These are phyloP conservation scores for Channa striata DNA, from an alignment of 2,797 vertebrate species.

Conservation along the genomic window DNA sequence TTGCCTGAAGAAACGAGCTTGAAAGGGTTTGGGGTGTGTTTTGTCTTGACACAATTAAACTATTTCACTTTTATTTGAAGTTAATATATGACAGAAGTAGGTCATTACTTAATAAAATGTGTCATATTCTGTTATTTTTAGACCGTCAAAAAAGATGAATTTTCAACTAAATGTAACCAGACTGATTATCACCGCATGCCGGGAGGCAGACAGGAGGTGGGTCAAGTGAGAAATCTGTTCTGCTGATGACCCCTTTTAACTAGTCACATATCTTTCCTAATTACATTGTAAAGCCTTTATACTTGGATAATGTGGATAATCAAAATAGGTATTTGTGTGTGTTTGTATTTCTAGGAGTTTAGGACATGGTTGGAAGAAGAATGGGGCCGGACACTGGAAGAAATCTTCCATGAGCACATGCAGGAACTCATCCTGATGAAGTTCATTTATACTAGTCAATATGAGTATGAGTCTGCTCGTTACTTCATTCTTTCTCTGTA, in stretches of 20 bases:
- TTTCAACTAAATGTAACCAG: constrained; percentile 98
- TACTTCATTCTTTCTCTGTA: neutral
- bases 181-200: constrained; percentile 98
- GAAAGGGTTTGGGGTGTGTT: neutral
- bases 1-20: neutral
- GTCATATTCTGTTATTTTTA: constrained; percentile 61
- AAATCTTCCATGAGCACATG: constrained; percentile 99
- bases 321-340: constrained; percentile 8
- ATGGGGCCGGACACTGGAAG: constrained; percentile 96
- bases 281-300: constrained; percentile 6
- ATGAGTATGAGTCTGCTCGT: constrained; percentile 87
- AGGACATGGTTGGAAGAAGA: constrained; percentile 98
- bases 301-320: neutral
- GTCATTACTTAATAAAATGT: constrained; percentile 28
- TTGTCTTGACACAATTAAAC: neutral
- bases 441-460: constrained; percentile 99
- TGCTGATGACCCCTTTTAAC: neutral
- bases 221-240: constrained; percentile 1
- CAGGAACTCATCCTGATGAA: constrained; percentile 99
- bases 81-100: constrained; percentile 5
- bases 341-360: constrained; percentile 88
- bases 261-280: neutral
- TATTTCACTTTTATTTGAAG: constrained; percentile 11
- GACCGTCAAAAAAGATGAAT: constrained; percentile 96
- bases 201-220: constrained; percentile 96